Conservation (phyloP, 2,888 invertebrate genomes). For the Chloromyia formosa region DNA sequence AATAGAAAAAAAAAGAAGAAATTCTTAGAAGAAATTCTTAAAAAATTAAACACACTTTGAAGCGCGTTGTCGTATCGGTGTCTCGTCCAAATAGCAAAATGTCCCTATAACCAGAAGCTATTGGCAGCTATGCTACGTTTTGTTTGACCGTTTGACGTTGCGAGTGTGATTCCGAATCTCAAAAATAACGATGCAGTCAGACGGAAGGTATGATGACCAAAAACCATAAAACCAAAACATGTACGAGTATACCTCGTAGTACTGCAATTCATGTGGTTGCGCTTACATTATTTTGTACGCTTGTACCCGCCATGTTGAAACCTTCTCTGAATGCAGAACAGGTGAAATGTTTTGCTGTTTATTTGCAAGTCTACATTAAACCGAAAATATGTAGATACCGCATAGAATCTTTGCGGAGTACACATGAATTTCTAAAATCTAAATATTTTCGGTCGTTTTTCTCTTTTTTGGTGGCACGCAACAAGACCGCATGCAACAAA, state of each 20-base stretch:
- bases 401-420: too few relatives aligned
- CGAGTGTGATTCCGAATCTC: conserved; percentile 27
- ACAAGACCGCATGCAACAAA: neutral
- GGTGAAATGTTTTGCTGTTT: conserved; percentile 35
- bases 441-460: too few relatives aligned
- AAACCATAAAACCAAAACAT: neutral
- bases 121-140: conserved; percentile 24
- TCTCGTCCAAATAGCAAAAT: too few relatives aligned
- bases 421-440: too few relatives aligned
- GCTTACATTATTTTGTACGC: too few relatives aligned
- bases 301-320: neutral
- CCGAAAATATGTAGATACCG: too few relatives aligned
- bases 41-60: too few relatives aligned
- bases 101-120: neutral
- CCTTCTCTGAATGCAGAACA: conserved; percentile 10
- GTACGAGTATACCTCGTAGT: neutral
- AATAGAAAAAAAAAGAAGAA: too few relatives aligned
- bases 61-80: too few relatives aligned
- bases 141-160: conserved; percentile 32
- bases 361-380: conserved; percentile 1
- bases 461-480: conserved; percentile 20
- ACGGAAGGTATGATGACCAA: conserved; percentile 21
- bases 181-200: conserved; percentile 42
- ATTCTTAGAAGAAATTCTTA: too few relatives aligned
- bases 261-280: too few relatives aligned